A percentile compares a stretch with the other conserved stretches of the same genome.
Evolutionary conservation across 2,888 invertebrate genomes (phyloP).

Genomic region (Ferrisia virgata): DNA sequence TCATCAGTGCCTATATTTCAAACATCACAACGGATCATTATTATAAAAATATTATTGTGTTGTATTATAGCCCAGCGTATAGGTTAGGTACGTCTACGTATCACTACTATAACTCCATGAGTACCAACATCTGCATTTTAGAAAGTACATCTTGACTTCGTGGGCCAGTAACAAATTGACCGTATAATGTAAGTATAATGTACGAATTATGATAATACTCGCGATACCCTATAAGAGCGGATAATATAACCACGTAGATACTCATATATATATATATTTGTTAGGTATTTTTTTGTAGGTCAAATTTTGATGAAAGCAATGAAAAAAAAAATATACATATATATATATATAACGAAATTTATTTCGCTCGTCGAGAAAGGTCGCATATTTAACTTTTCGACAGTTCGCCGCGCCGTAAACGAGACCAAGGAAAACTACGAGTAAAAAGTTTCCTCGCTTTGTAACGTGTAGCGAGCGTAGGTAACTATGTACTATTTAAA

Average conservation of each 20-base stretch:
- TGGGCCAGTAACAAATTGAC: not conserved
- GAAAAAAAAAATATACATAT: not conserved
- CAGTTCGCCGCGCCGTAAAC: not conserved
- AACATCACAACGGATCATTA: constrained; percentile 22
- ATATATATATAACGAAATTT: no score
- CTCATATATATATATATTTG: no score
- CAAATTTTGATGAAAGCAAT: no score
- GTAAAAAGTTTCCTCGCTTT: not conserved
- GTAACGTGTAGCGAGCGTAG: not conserved
- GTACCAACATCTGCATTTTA: constrained; percentile 21
- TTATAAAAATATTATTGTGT: constrained; percentile 17
- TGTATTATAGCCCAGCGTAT: no score
- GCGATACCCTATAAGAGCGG: not conserved
- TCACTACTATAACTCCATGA: no score
- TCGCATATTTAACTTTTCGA: not conserved
- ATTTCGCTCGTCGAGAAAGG: not conserved
- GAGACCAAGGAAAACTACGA: not conserved
- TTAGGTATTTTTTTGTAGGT: not conserved
- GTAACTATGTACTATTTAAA: not conserved
- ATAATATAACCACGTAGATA: not conserved
- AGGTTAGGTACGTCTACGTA: no score
- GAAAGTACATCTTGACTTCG: constrained; percentile 22
- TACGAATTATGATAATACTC: not conserved
- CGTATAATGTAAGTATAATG: no score
- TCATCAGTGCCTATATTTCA: constrained; percentile 1